Evolutionary conservation across 2,888 invertebrate genomes (phyloP).

Genomic region (Syrista parreyssii): DNA sequence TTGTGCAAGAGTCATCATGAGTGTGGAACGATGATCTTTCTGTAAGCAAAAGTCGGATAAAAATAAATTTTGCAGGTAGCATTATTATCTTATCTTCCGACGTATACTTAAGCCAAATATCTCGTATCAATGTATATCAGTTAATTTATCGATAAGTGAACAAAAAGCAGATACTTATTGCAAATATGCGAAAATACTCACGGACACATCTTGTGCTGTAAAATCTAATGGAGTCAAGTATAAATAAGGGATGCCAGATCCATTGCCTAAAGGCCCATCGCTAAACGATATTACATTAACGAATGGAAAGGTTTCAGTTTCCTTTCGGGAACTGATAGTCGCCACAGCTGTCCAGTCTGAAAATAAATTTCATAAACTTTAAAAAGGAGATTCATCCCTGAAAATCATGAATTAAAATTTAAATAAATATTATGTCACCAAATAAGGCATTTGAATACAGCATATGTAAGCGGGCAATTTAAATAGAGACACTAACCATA

Average conservation of each 20-base stretch:
- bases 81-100: background rate
- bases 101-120: background rate
- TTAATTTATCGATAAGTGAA: background rate
- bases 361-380: conserved; percentile 31
- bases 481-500: background rate
- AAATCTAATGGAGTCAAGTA: conserved; percentile 80
- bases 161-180: background rate
- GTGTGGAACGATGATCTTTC: conserved; percentile 74
- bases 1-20: conserved; percentile 78
- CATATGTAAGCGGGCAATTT: background rate
- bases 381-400: background rate
- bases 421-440: background rate
- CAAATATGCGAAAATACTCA: conserved; percentile 58
- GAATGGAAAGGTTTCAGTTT: conserved; percentile 75
- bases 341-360: conserved; percentile 80
- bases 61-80: background rate
- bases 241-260: conserved; percentile 80
- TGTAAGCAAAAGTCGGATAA: conserved; percentile 49
- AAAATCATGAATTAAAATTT: background rate
- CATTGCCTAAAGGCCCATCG: conserved; percentile 76
- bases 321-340: conserved; percentile 74
- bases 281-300: conserved; percentile 77
- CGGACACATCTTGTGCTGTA: conserved; percentile 75
- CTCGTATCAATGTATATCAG: background rate
- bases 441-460: background rate